These are phyloP conservation scores for Drepanosiphum platanoidis DNA, from an alignment of 2,888 invertebrate species.

Conservation along the genomic window DNA sequence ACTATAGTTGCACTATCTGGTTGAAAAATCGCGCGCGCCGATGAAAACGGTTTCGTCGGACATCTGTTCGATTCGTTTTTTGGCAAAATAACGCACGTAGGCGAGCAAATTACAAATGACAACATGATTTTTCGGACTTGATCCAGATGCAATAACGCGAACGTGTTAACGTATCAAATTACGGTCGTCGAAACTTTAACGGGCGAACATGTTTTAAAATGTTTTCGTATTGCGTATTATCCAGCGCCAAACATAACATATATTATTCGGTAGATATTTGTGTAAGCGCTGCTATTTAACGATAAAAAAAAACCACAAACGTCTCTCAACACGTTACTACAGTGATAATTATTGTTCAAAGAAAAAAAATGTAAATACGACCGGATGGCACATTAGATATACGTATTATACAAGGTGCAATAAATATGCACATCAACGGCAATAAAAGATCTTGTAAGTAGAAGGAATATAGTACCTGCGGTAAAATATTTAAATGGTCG, in stretches of 20 bases:
- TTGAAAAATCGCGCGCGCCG: not conserved
- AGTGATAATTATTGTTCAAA: conserved; percentile 40
- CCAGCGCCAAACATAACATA: not conserved
- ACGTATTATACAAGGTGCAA: not conserved
- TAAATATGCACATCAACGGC: not conserved
- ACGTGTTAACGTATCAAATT: conserved; percentile 39
- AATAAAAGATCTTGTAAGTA: conserved; percentile 27
- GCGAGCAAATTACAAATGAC: conserved; percentile 25
- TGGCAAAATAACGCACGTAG: not conserved
- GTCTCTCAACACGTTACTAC: conserved; percentile 37
- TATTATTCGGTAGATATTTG: not conserved
- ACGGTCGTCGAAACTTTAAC: conserved; percentile 30
- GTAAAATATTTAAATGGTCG: not conserved
- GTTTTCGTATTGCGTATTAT: not conserved
- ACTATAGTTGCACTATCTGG: not conserved
- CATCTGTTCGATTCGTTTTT: not conserved
- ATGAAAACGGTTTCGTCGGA: not conserved
- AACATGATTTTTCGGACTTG: not conserved
- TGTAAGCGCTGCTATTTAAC: not conserved
- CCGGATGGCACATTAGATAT: conserved; percentile 29
- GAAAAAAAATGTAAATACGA: conserved; percentile 41
- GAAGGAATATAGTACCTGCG: not conserved
- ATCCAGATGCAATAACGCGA: not conserved
- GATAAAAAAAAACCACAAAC: not conserved
- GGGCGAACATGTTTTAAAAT: not conserved